Base-by-base conservation (phyloP, 2,113 vertebrate species). In the Climacteris rufus region DNA sequence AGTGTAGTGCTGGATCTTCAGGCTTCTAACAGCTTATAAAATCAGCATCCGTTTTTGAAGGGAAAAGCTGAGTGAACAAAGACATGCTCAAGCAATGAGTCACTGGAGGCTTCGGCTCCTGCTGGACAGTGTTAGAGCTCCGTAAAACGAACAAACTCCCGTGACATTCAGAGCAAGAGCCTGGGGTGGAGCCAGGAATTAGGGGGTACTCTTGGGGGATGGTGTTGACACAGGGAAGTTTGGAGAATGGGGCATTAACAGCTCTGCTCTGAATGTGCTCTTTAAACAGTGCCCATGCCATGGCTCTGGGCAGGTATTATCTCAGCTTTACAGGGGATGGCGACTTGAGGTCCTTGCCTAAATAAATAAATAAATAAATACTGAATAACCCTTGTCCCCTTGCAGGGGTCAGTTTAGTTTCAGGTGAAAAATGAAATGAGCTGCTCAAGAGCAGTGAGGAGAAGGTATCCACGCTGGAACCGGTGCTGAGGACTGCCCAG, bases 1-100 rank as follows among this genome's bases (percentile, higher is more conserved):
- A 90, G 93, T n/a, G 78, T 79, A 86, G 75, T 22, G 57, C 90
- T 78, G 83, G 83, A 80, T 96, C 91, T 86, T 76, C 71, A 53
- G 75, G 53, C 68, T 97, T 94, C 93, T 86, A 88, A 64, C 60
- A 76, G 93, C 86, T 95, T 92, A 78, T 81, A 94, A 97, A 95
- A 94, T 24, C 71, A n/a, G 80, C 72, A 86, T 75, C 56, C 0
- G 7, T 75, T 90, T 90, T 82, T 28, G 4, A 90, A 74, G 83
- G 86, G 88, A 88, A 95, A 91, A 69, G 57, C 74, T 61, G 70
- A 50, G 27, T 7, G 52, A 93, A 95, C 90, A 95, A 91, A 92
- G 91, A 85, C 56, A 27, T 45, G 42, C 71, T 23, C 33, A 45
- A 71, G 82, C 83, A 93, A 37, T 85, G 81, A 87, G 78, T 81